Evolutionary conservation across 2,797 vertebrate genomes (phyloP).

Genomic region (Paedocypris micromegethes): DNA sequence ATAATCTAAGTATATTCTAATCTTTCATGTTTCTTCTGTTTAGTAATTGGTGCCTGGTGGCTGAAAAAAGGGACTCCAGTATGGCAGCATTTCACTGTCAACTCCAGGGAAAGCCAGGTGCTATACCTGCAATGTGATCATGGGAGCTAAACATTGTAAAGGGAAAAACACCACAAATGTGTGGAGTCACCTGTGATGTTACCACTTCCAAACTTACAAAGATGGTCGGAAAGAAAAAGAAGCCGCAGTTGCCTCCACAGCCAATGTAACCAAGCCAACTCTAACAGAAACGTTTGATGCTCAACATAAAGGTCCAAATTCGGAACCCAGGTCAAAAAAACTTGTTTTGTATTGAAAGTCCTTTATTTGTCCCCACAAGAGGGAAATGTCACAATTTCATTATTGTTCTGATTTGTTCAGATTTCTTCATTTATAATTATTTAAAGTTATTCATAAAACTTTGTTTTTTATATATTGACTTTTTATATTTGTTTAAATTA

Average conservation of each 20-base stretch:
- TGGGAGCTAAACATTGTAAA: conserved; percentile 12
- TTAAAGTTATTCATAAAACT: too few species aligned
- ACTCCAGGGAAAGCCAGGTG: conserved; percentile 18
- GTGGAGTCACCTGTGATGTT: conserved; percentile 18
- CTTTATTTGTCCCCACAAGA: too few species aligned
- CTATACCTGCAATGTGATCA: conserved; percentile 24
- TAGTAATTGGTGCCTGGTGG: too few species aligned
- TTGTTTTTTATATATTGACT: too few species aligned
- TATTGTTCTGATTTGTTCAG: too few species aligned
- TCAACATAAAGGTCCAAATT: background rate
- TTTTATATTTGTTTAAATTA: too few species aligned
- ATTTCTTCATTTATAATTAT: too few species aligned
- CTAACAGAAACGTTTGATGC: conserved; percentile 18
- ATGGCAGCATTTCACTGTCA: conserved; percentile 21
- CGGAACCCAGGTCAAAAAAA: conserved; percentile 13
- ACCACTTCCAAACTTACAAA: conserved; percentile 16
- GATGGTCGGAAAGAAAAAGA: conserved; percentile 6
- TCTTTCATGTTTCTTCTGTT: too few species aligned
- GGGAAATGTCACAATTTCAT: too few species aligned
- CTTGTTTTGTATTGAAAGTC: too few species aligned
- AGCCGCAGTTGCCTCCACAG: background rate
- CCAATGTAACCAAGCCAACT: conserved; percentile 8
- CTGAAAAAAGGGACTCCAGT: background rate
- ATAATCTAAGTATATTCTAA: too few species aligned
- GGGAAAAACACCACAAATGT: conserved; percentile 22